A percentile compares a stretch with the other conserved stretches of the same genome.
Conservation (phyloP, 2,888 invertebrate genomes). For the Pemphredon lugubris region DNA sequence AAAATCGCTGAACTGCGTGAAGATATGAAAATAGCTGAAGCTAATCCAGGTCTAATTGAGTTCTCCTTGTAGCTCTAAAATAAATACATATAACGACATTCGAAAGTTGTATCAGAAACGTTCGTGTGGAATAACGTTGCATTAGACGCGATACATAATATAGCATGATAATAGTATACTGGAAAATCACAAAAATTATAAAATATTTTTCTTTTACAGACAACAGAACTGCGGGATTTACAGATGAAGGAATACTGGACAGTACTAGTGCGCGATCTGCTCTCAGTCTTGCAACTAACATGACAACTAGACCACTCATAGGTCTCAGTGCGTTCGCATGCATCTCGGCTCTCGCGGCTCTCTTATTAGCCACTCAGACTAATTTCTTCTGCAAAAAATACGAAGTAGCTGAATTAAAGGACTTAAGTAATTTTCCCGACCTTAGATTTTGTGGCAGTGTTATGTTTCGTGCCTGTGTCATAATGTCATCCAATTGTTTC, state of each 20-base stretch:
- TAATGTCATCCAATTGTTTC: constrained; percentile 79
- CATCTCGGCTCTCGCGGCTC: constrained; percentile 74
- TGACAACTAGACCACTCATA: constrained; percentile 73
- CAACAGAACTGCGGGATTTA: constrained; percentile 78
- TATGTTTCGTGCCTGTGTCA: constrained; percentile 77
- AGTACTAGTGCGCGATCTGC: constrained; percentile 73
- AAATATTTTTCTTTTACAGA: constrained; percentile 61
- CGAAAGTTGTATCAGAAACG: neutral
- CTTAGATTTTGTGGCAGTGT: constrained; percentile 74
- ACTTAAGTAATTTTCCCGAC: constrained; percentile 66
- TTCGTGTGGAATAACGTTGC: too few relatives aligned
- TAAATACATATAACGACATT: constrained; percentile 8
- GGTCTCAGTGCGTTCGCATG: constrained; percentile 79
- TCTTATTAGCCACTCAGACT: constrained; percentile 75
- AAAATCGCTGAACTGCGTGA: constrained; percentile 71
- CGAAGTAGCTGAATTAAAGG: constrained; percentile 62
- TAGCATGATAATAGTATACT: too few relatives aligned
- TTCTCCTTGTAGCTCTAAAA: constrained; percentile 26
- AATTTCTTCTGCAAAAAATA: constrained; percentile 75
- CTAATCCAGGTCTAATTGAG: constrained; percentile 73
- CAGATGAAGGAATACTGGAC: constrained; percentile 71
- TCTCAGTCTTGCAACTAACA: constrained; percentile 77
- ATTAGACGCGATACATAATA: too few relatives aligned
- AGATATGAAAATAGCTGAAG: constrained; percentile 73
- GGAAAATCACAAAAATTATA: constrained; percentile 9